Evolutionary conservation across 2,888 invertebrate genomes (phyloP), one percentile per base, ranked within the genome.

Genomic region (Apamea crenata): DNA sequence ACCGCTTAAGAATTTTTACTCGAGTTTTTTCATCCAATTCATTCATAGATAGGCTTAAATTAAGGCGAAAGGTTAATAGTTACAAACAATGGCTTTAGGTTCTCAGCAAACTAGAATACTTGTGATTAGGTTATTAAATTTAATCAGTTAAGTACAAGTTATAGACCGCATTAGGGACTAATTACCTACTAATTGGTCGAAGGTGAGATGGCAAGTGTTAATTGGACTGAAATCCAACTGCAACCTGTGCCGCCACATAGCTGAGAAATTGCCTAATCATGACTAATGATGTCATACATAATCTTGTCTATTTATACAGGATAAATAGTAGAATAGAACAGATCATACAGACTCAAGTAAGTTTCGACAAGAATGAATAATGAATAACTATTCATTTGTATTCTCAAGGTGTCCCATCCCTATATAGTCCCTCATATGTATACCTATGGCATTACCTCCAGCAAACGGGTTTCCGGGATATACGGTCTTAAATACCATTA

Each of bases 401-500:
- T 53, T 74, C 14, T 1, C 29, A 56, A 7, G 18, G 21, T 63
- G 71, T 89, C 81, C 44, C 88, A 78, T 76, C 89, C 81, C 87
- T 88, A 78, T 12, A 32, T 21, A 12, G 21, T 69, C 5, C 12
- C 47, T 68, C 75, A 68, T 77, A 74, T 68, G 76, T 85, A 76
- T 78, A 59, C 66, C n/a, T 74, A 73, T 32, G 47, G 69, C 56
- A 75, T 68, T 80, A 77, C 61, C 74, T 68, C 53, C 76, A n/a
- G 29, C 75, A 56, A 88, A 87, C 79, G 73, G 83, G 87, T 83
- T 76, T 29, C 80, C 68, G 72, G 79, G 63, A 83, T 85, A 76
- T 76, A 72, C 74, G 77, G 68, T 69, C 75, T 76, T 82, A 82
- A 81, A 80, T 67, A 81, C 77, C 53, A 84, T 89, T 89, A 87